phyloP scores from a whole-genome alignment of 2,888 invertebrate species.

The Drosophila ochracea region DNA sequence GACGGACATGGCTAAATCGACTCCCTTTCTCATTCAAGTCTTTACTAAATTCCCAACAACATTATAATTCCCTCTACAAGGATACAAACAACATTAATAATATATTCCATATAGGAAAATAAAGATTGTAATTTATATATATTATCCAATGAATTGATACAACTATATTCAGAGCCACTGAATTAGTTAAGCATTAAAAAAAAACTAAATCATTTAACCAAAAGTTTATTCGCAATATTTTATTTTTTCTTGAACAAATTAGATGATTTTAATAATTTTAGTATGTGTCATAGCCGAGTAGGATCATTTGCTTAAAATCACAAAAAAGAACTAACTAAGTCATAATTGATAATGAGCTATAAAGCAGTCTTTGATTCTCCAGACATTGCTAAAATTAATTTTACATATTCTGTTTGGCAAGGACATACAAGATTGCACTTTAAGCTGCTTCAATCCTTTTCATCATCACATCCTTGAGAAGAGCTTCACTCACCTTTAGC shows the following conservation, averaged over 20 bases:
- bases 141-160: no score
- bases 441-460: neutral
- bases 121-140: accelerated
- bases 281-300: neutral
- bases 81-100: no score
- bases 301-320: neutral
- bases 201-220: neutral
- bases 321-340: accelerated
- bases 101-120: no score
- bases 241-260: neutral
- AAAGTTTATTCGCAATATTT: neutral
- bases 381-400: neutral
- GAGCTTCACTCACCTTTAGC: neutral
- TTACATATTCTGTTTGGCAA: neutral
- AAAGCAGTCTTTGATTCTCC: neutral
- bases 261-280: neutral
- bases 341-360: neutral
- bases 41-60: neutral
- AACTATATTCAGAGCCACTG: no score
- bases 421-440: neutral
- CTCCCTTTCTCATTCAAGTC: neutral
- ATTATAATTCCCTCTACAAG: no score
- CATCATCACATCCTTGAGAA: neutral
- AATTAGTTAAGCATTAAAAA: neutral
- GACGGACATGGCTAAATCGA: neutral